Conservation (phyloP, 2,888 invertebrate species). For the Drosophila phalerata region DNA sequence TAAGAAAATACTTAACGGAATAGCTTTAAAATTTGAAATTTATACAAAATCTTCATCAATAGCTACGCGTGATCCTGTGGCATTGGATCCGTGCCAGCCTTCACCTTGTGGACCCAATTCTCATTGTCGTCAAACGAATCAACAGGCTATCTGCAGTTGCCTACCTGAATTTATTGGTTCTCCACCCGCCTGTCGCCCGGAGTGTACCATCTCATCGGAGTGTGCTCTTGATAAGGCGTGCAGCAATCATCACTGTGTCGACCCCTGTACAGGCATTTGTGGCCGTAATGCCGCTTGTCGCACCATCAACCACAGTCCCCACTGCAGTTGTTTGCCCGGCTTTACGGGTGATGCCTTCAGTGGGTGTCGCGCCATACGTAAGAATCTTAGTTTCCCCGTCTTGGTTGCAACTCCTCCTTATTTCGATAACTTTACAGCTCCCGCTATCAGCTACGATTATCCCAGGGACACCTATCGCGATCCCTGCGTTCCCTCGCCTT, state of each 20-base stretch:
- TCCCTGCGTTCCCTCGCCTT: constrained; percentile 90
- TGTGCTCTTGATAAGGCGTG: constrained; percentile 89
- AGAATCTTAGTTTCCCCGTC: constrained; percentile 63
- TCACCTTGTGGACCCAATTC: constrained; percentile 89
- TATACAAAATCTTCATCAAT: constrained; percentile 26
- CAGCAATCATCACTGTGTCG: constrained; percentile 88
- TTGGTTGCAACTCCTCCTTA: neutral
- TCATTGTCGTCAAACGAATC: constrained; percentile 87
- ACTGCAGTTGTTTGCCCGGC: constrained; percentile 89
- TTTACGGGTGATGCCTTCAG: constrained; percentile 90
- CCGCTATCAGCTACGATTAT: constrained; percentile 59
- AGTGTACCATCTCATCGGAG: constrained; percentile 91
- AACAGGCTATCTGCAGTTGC: constrained; percentile 88
- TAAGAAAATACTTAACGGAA: constrained; percentile 80
- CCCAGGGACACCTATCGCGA: constrained; percentile 84
- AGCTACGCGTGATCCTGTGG: constrained; percentile 77
- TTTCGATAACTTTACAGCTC: constrained; percentile 56
- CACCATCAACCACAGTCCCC: constrained; percentile 89
- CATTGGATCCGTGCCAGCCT: constrained; percentile 87
- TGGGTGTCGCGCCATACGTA: constrained; percentile 86
- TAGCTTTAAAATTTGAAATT: constrained; percentile 5
- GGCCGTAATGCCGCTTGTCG: constrained; percentile 88
- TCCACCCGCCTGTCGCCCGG: constrained; percentile 91
- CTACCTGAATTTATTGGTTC: constrained; percentile 88
- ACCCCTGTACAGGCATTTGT: constrained; percentile 91